Evolutionary conservation across 2,797 vertebrate species (phyloP), one percentile per base, ranked within the genome.

Genomic region (Columba guinea): DNA sequence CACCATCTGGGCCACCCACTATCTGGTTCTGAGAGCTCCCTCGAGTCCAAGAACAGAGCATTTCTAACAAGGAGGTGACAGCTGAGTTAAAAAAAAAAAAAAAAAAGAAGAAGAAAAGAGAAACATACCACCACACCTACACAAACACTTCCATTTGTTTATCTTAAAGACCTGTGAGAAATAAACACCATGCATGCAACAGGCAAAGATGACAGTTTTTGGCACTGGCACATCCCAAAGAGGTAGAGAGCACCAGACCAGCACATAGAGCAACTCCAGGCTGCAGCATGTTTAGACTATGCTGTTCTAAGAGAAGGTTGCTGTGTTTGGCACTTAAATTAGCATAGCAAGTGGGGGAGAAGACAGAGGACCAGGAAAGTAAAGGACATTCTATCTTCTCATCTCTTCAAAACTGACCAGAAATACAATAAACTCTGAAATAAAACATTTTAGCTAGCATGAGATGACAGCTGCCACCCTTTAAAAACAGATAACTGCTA

Each of bases 1-100:
- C 63, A 92, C 86, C 88, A 94, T 39, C 73, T 94, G 88, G 88
- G 88, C 92, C 88, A 84, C 80, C 74, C 67, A 90, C 63, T 8
- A 81, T 65, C 80, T 69, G 65, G 7, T 10, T 73, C 93, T 90
- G 69, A 88, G 34, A 91, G 48, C 46, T 93, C 34, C 34, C 79
- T 90, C 53, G 81, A 93, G 53, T 78, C 27, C 53, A 86, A 78
- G 65, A 78, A 51, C 34, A 62, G 58, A 95, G 64, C 39, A 65
- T 65, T 95, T 91, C 77, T 94, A 91, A 78, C 37, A 76, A 32
- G 55, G 10, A 89, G 3, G 30, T 75, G 62, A 88, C 59, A 90
- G 34, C 21, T 77, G 59, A 80, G 11, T 44, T 44, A n/a, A 30
- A 52, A 5, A 15, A 70, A 53, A 24, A 55, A 49, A 32, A 41